Evolutionary conservation across 2,888 invertebrate genomes (phyloP).

Genomic region (Bombylius major): DNA sequence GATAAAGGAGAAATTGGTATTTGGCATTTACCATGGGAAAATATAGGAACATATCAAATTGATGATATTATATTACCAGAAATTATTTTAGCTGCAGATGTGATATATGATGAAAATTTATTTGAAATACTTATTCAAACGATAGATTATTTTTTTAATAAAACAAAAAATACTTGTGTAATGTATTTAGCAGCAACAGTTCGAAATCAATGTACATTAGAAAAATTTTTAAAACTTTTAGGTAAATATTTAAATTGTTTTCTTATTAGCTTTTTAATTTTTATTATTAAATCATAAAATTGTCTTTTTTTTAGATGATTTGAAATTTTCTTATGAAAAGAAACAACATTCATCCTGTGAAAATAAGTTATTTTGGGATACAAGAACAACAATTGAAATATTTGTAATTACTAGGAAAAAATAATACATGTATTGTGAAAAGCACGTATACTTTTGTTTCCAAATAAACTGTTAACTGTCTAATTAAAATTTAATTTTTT

Average conservation of each 20-base stretch:
- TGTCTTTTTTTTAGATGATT: background rate
- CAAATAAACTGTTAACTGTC: too few species aligned
- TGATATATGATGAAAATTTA: conserved; percentile 45
- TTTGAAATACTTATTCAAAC: conserved; percentile 39
- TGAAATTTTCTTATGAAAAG: background rate
- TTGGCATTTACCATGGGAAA: conserved; percentile 39
- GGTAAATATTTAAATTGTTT: conserved; percentile 33
- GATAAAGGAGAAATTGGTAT: background rate
- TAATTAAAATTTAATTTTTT: too few species aligned
- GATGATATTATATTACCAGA: conserved; percentile 30
- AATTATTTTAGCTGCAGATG: conserved; percentile 46
- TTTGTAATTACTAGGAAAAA: background rate
- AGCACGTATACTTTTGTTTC: background rate
- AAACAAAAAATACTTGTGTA: conserved; percentile 25
- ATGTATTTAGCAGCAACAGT: conserved; percentile 47
- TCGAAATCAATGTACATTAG: conserved; percentile 51
- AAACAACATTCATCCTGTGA: background rate
- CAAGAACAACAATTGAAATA: background rate
- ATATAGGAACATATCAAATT: conserved; percentile 27
- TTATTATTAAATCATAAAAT: too few species aligned
- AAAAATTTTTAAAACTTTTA: conserved; percentile 42
- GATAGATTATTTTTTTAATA: conserved; percentile 34
- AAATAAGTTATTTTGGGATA: background rate
- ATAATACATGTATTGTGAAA: background rate
- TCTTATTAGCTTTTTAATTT: too few species aligned